These are phyloP conservation scores for Odontamblyopus lacepedii DNA, from an alignment of 2,797 vertebrate genomes.

Conservation along the genomic window DNA sequence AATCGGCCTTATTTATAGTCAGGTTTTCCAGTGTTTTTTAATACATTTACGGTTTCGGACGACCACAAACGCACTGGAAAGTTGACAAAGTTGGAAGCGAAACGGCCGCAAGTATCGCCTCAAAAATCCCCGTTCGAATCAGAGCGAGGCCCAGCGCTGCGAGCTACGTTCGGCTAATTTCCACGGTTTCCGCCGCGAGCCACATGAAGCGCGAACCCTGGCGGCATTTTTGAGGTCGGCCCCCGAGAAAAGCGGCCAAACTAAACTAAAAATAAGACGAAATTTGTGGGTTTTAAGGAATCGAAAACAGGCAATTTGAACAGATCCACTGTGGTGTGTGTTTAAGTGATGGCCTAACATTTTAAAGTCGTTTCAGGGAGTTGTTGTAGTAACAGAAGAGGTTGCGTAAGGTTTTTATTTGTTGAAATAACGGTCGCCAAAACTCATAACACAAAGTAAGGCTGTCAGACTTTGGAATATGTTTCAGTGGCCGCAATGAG, in stretches of 20 bases:
- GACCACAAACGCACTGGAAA: background rate
- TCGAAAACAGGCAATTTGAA: background rate
- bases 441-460: too few species aligned
- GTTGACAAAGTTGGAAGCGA: conserved; percentile 1
- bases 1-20: background rate
- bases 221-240: conserved; percentile 1
- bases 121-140: conserved; percentile 1
- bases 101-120: conserved; percentile 18
- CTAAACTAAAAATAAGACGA: background rate
- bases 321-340: background rate
- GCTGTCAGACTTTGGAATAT: too few species aligned
- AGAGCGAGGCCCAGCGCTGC: background rate
- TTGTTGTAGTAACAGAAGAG: background rate
- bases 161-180: background rate
- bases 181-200: background rate
- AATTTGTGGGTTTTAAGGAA: background rate
- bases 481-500: too few species aligned
- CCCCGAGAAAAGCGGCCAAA: background rate
- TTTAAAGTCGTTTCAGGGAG: background rate
- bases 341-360: background rate
- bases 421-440: background rate
- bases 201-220: conserved; percentile 1
- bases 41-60: background rate
- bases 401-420: background rate
- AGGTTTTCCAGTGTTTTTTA: background rate